Evolutionary conservation across 2,888 invertebrate genomes (phyloP).

Genomic region (Lepidocyrtoides sp.): DNA sequence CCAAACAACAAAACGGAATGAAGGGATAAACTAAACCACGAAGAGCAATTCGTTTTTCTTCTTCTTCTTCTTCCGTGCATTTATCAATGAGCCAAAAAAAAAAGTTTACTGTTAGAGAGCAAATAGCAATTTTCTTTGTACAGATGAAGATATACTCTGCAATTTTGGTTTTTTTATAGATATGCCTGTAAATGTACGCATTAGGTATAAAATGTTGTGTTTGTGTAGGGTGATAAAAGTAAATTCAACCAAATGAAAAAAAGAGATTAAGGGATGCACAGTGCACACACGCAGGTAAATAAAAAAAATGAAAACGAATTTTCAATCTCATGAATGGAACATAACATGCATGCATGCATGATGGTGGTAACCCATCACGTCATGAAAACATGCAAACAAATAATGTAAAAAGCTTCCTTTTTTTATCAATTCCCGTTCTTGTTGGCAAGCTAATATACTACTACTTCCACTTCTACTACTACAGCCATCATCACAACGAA

Average conservation of each 20-base stretch:
- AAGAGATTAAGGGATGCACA: conserved; percentile 22
- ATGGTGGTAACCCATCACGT: conserved; percentile 45
- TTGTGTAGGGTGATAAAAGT: too few species aligned
- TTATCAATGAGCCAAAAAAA: conserved; percentile 28
- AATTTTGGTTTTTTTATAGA: too few species aligned
- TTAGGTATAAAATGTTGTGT: too few species aligned
- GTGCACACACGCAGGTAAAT: too few species aligned
- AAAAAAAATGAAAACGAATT: conserved; percentile 34
- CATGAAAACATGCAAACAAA: conserved; percentile 71
- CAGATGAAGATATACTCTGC: background rate
- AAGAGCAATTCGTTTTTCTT: conserved; percentile 20
- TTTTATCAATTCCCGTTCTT: conserved; percentile 2
- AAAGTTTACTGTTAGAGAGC: background rate
- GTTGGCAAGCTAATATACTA: background rate
- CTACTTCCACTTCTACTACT: too few species aligned
- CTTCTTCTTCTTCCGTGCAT: background rate
- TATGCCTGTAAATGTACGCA: too few species aligned
- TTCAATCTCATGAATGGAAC: conserved; percentile 55
- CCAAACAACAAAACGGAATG: background rate
- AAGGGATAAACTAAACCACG: background rate
- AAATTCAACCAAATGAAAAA: background rate
- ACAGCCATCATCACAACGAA: too few species aligned
- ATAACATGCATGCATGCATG: background rate
- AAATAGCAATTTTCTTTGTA: background rate
- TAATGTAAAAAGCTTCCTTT: conserved; percentile 10